Evolutionary conservation across 2,888 invertebrate species (phyloP).

Genomic region (Melieria crassipennis): DNA sequence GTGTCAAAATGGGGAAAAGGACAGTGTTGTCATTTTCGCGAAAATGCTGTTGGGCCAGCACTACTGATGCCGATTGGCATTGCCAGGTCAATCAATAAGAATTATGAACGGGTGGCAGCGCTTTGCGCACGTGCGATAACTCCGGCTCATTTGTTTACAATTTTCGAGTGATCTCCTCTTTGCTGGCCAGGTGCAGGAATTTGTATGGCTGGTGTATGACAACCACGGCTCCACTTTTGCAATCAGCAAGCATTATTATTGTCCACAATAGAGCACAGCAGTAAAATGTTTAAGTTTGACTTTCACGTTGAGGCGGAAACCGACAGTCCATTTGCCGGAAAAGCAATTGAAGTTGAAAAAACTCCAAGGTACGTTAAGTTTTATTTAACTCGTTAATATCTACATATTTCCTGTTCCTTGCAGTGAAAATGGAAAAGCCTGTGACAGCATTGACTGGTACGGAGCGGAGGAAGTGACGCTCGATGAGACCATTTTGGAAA

Average conservation of each 20-base stretch:
- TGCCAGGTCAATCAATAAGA: too few species aligned
- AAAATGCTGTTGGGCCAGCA: too few species aligned
- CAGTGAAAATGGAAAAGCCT: conserved; percentile 22
- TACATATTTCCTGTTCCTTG: not conserved
- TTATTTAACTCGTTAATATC: not conserved
- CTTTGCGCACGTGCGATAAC: too few species aligned
- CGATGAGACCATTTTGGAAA: conserved; percentile 44
- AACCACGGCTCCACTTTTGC: too few species aligned
- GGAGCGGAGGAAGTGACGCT: conserved; percentile 51
- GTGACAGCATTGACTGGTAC: conserved; percentile 48
- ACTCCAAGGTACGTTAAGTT: conserved; percentile 12
- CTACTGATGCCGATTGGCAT: too few species aligned
- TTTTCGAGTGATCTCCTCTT: too few species aligned
- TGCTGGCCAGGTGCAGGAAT: too few species aligned
- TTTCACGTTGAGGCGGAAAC: conserved; percentile 52
- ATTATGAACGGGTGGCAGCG: too few species aligned
- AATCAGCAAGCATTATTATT: too few species aligned
- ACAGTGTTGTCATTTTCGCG: not conserved
- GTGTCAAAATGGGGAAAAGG: not conserved
- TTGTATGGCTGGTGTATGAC: too few species aligned
- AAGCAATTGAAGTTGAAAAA: not conserved
- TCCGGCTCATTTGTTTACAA: too few species aligned
- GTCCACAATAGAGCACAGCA: not conserved
- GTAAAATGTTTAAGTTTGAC: conserved; percentile 60
- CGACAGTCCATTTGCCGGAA: conserved; percentile 29